These are phyloP conservation scores for Pseudachorutes palmiensis DNA, from an alignment of 1,140 invertebrate species.

Conservation along the genomic window DNA sequence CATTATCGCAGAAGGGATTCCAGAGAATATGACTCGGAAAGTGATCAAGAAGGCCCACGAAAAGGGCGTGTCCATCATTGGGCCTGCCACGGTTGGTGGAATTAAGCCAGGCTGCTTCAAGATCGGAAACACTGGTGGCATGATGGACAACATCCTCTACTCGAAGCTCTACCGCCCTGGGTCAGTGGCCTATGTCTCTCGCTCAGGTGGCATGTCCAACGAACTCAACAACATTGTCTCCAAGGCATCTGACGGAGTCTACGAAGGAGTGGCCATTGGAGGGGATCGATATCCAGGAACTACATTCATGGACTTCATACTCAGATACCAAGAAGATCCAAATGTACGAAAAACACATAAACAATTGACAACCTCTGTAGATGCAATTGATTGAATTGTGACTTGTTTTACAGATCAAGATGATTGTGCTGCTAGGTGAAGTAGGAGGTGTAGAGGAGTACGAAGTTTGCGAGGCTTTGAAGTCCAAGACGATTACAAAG, in stretches of 20 bases:
- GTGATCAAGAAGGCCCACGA: constrained; percentile 77
- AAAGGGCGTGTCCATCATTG: constrained; percentile 79
- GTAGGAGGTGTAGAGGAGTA: constrained; percentile 99
- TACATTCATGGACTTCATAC: constrained; percentile 95
- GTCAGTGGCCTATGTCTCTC: constrained; percentile 94
- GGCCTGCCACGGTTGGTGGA: constrained; percentile 95
- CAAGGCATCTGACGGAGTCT: constrained; percentile 92
- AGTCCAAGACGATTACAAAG: constrained; percentile 75
- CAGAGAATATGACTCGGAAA: constrained; percentile 76
- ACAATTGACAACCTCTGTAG: too few relatives aligned
- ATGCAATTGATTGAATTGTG: constrained; percentile 19
- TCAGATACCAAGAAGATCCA: constrained; percentile 66
- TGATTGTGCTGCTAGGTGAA: constrained; percentile 93
- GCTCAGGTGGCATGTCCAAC: constrained; percentile 99
- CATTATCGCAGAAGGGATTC: constrained; percentile 97
- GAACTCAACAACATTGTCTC: constrained; percentile 98
- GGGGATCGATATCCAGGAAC: constrained; percentile 97
- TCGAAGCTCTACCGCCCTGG: constrained; percentile 94
- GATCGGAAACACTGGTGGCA: constrained; percentile 96
- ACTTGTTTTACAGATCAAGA: constrained; percentile 67
- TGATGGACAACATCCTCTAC: constrained; percentile 98
- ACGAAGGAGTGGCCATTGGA: constrained; percentile 98
- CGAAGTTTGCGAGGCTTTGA: constrained; percentile 83
- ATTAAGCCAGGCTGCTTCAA: constrained; percentile 99
- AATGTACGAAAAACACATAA: constrained; percentile 47